phyloP scores from a whole-genome alignment of 2,888 invertebrate species.

The Azorinus chamasolen region DNA sequence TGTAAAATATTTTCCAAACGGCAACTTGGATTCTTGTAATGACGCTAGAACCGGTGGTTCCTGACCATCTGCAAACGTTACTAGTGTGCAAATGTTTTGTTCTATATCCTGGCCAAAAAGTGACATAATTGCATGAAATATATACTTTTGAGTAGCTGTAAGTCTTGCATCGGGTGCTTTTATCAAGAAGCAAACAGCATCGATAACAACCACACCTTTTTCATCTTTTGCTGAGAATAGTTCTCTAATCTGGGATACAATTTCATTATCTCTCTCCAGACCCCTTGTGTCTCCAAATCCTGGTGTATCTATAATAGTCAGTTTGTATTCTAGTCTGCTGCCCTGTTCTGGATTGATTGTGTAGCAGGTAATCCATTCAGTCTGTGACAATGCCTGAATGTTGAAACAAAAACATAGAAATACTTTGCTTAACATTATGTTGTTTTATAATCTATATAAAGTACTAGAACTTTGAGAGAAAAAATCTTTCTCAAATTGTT shows the following conservation, averaged over 20 bases:
- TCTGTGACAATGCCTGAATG: conserved; percentile 20
- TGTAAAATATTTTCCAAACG: conserved; percentile 38
- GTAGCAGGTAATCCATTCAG: conserved; percentile 31
- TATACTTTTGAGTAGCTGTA: conserved; percentile 54
- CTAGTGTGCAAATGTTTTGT: conserved; percentile 48
- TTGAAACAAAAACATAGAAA: no score
- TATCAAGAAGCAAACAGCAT: conserved; percentile 61
- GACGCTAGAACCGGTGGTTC: conserved; percentile 56
- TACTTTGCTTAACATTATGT: no score
- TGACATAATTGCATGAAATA: conserved; percentile 54
- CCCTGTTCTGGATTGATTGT: conserved; percentile 1
- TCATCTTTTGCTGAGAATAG: conserved; percentile 43
- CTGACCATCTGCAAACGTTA: conserved; percentile 62
- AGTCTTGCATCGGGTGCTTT: conserved; percentile 58
- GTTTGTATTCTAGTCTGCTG: conserved; percentile 29
- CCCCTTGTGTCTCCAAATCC: conserved; percentile 58
- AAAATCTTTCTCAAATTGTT: no score
- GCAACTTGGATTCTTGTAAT: conserved; percentile 45
- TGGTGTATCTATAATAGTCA: conserved; percentile 60
- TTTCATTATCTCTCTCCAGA: conserved; percentile 53
- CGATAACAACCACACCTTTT: conserved; percentile 48
- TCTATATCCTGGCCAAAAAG: conserved; percentile 63
- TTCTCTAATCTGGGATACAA: conserved; percentile 52
- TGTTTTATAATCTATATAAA: no score
- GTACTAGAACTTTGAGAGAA: no score